Base-by-base conservation (phyloP, 1,140 invertebrate species). In the Papilio xuthus region DNA sequence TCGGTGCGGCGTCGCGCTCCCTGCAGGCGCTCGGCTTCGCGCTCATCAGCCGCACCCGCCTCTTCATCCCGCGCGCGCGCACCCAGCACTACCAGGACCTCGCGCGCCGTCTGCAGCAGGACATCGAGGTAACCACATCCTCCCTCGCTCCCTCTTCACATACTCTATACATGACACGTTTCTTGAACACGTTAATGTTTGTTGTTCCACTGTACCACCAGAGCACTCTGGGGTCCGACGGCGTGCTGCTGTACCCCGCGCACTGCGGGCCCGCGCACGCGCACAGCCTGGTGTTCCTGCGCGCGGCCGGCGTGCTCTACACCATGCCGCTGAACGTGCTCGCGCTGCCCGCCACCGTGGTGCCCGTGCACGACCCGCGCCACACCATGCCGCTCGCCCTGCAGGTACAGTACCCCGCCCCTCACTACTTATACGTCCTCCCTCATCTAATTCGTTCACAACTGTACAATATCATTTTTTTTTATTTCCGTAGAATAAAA, bases 221-320 rank as follows among this genome's bases (percentile, higher is more conserved):
- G 96, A 67, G 90, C 28, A 72, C 94, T 10, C 90, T 96, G 2
- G 95, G 96, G 26, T 92, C 95, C 1, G 92, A 96, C 86, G 97
- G 96, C 3, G 95, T 98, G 26, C 91, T 98, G n/a, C 86, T 98
- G 2, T 97, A 96, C 85, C 97, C 97, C 12, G 96, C 96, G 6
- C 96, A 96, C 91, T 95, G 95, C 10, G 89, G 90, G 10, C 80
- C 95, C 1, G 97, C 97, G 1, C 94, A 96, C 1, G 95, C 95
- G 74, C 96, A 97, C 86, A 93, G 95, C 73, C 94, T 96, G 81
- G 95, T 95, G 28, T 88, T 95, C 72, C 85, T 95, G 63, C 95
- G 94, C 13, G 91, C 95, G 12, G 93, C 96, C 69, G 96, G 95
- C 78, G 95, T 96, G 56, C 89, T 95, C 18, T 98, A 97, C 90